phyloP scores from a whole-genome alignment of 2,113 vertebrate species.

The Trachemys scripta region DNA sequence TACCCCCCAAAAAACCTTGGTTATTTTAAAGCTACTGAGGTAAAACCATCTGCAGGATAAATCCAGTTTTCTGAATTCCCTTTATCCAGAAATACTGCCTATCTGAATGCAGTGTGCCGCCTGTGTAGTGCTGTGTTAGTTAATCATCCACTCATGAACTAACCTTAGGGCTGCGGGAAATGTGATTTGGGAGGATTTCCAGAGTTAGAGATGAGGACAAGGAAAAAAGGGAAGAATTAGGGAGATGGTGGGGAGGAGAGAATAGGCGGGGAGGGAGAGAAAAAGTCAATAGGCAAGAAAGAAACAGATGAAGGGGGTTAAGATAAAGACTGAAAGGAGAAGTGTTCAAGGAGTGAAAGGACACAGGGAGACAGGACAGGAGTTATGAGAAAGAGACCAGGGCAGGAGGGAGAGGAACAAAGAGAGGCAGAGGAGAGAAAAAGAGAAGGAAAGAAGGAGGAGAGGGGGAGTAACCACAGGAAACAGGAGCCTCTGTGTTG shows the following conservation, averaged over 20 bases:
- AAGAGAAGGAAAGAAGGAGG: not conserved
- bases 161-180: too few species aligned
- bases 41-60: not conserved
- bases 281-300: not conserved
- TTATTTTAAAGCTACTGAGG: not conserved
- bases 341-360: not conserved
- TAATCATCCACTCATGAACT: not conserved
- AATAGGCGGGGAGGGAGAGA: too few species aligned
- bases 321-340: not conserved
- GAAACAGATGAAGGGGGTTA: not conserved
- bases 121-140: not conserved
- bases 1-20: not conserved
- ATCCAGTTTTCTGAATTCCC: not conserved
- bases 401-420: not conserved
- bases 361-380: not conserved
- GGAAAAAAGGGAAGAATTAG: not conserved
- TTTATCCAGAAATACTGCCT: not conserved
- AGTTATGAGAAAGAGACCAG: not conserved
- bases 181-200: not conserved
- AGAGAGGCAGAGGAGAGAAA: not conserved
- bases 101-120: not conserved
- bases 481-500: too few species aligned
- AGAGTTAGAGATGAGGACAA: not conserved
- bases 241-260: too few species aligned
- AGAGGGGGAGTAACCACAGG: too few species aligned